Base-by-base conservation (phyloP, 2,797 vertebrate species). In the Pipistrellus pygmaeus region DNA sequence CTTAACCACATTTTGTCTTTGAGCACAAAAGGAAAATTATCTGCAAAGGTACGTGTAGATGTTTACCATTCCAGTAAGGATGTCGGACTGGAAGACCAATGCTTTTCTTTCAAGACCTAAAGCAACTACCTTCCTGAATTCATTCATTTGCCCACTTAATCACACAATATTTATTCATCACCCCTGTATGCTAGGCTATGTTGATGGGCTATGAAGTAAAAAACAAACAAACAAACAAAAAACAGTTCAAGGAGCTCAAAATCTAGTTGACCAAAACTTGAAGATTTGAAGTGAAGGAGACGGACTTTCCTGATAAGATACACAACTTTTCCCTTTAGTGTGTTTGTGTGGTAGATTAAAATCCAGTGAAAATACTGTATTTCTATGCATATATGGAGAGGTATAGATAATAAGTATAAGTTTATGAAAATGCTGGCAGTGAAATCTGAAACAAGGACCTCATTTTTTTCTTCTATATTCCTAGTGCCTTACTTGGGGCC, bases 21-120 rank as follows among this genome's bases (percentile, higher is more conserved):
- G 78, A 69, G 46, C 53, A 90, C 88, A 86, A 95, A 85, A 75
- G 17, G 85, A 76, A 72, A 85, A 77, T 73, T 11, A n/a, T 13
- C 55, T 38, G 0, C 17, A 20, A 2, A 6, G 38, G 53, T 93
- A 84, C 46, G 44, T 25, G 51, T 51, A 93, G 93, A 96, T 91
- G 35, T 64, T 64, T n/a, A 66, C 85, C 38, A 30, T 88, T 77
- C 84, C 35, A 68, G 66, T n/a, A 81, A 51, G 32, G 38, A 17
- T 41, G 5, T 57, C 78, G 71, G 32, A 80, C 55, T 25, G 8
- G 73, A 53, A 71, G 93, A 62, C 71, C 60, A 80, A 14, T 77
- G 83, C 38, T 81, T 88, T 92, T 64, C 75, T 64, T 46, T 13
- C 10, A 85, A 46, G 62, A 78, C 15, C 85, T 57, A 68, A 60